A percentile compares a stretch with the other conserved stretches of the same genome.
Evolutionary conservation across 2,797 vertebrate genomes (phyloP).

Genomic region (Philypnodon macrostomus): DNA sequence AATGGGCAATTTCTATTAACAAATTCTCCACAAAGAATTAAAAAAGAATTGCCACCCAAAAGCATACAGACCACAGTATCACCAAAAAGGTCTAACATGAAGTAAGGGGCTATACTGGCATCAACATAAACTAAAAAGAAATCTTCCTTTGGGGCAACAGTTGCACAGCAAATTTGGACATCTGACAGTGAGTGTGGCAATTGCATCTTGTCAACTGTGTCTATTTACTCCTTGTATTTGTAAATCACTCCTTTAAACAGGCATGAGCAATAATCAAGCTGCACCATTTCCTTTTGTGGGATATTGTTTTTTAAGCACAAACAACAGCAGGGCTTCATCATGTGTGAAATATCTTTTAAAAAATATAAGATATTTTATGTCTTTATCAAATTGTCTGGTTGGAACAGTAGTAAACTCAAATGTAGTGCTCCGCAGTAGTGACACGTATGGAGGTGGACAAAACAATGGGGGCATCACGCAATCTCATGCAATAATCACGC

Average conservation of each 20-base stretch:
- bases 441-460: constrained; percentile 13
- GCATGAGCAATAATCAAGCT: constrained; percentile 59
- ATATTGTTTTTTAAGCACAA: constrained; percentile 64
- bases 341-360: too few species aligned
- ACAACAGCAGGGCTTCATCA: constrained; percentile 56
- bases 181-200: constrained; percentile 40
- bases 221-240: constrained; percentile 53
- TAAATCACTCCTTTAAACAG: constrained; percentile 53
- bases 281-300: constrained; percentile 42
- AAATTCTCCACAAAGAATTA: too few species aligned
- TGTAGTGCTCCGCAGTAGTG: background rate
- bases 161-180: constrained; percentile 41
- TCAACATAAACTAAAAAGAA: background rate
- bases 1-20: too few species aligned
- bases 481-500: background rate
- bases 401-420: constrained; percentile 4
- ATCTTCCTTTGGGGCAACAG: background rate
- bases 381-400: constrained; percentile 15
- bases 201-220: constrained; percentile 45
- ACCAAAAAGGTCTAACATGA: too few species aligned
- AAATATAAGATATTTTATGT: too few species aligned
- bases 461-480: constrained; percentile 19
- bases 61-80: too few species aligned
- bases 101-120: too few species aligned
- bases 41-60: too few species aligned